phyloP scores from a whole-genome alignment of 2,888 invertebrate species.

The Melanchra persicariae region DNA sequence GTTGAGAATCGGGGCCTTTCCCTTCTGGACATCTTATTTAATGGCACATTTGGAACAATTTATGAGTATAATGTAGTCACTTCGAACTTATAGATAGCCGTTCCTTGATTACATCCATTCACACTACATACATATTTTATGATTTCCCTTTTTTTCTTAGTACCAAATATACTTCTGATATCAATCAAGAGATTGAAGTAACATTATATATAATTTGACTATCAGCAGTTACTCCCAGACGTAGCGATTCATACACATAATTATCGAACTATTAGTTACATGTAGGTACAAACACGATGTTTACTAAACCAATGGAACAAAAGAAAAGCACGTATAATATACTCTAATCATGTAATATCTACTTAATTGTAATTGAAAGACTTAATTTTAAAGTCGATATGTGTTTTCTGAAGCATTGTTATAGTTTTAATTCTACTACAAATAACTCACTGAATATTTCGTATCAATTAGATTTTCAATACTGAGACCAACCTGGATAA shows the following conservation, averaged over 20 bases:
- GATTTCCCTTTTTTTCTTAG: constrained; percentile 45
- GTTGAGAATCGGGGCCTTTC: constrained; percentile 62
- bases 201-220: constrained; percentile 63
- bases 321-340: constrained; percentile 60
- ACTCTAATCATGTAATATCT: constrained; percentile 57
- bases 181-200: constrained; percentile 56
- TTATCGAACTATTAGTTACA: constrained; percentile 52
- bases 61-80: constrained; percentile 68
- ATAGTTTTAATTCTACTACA: constrained; percentile 48
- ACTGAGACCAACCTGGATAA: constrained; percentile 22
- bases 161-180: constrained; percentile 64
- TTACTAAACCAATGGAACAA: constrained; percentile 54
- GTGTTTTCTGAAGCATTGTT: constrained; percentile 64
- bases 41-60: constrained; percentile 70
- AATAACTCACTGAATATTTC: constrained; percentile 60
- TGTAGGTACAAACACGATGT: constrained; percentile 44
- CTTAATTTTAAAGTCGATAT: constrained; percentile 63
- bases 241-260: constrained; percentile 49
- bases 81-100: constrained; percentile 57
- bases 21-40: constrained; percentile 58
- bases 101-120: constrained; percentile 61
- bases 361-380: constrained; percentile 60
- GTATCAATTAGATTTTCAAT: constrained; percentile 42
- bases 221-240: constrained; percentile 52
- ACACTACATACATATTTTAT: constrained; percentile 56